phyloP scores from a whole-genome alignment of 1,140 invertebrate species.

The Nasonia vitripennis region DNA sequence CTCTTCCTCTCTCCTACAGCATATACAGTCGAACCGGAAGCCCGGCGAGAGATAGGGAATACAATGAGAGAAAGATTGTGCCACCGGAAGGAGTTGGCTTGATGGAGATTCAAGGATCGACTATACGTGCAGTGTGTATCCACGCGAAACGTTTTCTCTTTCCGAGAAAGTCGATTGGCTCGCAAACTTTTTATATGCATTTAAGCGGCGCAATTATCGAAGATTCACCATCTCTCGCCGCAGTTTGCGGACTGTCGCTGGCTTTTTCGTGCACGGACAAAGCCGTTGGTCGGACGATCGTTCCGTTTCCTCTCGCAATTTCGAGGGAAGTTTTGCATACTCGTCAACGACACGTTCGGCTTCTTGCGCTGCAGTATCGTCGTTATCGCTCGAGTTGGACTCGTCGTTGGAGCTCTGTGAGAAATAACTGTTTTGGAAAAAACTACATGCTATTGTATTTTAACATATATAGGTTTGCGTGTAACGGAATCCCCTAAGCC shows the following conservation, averaged over 20 bases:
- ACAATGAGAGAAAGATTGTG: constrained; percentile 33
- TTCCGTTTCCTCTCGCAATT: neutral
- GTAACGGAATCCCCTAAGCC: too few species aligned
- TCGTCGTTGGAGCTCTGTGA: too few species aligned
- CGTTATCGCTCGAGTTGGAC: too few species aligned
- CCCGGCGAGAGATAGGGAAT: neutral
- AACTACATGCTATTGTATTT: too few species aligned
- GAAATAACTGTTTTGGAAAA: too few species aligned
- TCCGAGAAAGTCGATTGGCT: neutral
- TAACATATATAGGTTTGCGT: too few species aligned
- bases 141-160: neutral
- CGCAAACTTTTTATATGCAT: neutral
- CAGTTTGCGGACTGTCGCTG: too few species aligned
- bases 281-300: neutral
- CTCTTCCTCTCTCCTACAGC: neutral
- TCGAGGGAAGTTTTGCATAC: too few species aligned
- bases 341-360: too few species aligned
- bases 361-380: too few species aligned
- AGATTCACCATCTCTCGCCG: neutral
- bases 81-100: constrained; percentile 3
- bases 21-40: neutral
- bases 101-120: neutral
- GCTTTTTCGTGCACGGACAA: neutral
- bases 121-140: neutral
- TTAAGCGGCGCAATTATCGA: constrained; percentile 12